phyloP scores from a whole-genome alignment of 2,113 vertebrate species.

The Rhinichthys klamathensis region DNA sequence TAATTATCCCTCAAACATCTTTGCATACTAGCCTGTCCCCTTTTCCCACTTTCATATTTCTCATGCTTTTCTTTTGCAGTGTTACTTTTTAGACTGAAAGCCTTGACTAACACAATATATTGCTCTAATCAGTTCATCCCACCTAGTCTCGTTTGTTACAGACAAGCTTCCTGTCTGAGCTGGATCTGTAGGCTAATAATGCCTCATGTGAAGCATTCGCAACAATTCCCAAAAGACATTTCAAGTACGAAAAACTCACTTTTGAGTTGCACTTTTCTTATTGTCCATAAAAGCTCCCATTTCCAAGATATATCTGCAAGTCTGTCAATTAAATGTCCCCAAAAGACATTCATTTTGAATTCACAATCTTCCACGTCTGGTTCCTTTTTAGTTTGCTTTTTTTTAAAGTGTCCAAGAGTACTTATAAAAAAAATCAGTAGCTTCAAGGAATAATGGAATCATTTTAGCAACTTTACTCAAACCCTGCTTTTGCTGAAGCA shows the following conservation, averaged over 20 bases:
- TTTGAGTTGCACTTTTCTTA: not conserved
- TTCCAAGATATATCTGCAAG: not conserved
- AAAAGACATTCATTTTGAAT: not conserved
- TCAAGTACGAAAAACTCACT: constrained; percentile 1
- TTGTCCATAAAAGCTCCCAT: constrained; percentile 7
- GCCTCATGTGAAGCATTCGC: not conserved
- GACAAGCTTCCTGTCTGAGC: not conserved
- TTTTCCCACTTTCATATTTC: not conserved
- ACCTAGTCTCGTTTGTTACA: constrained; percentile 9
- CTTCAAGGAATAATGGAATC: not conserved
- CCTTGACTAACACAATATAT: not conserved
- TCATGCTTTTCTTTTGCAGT: not conserved
- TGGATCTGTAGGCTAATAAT: not conserved
- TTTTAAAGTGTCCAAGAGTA: constrained; percentile 1
- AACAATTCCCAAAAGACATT: not conserved
- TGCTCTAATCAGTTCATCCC: not conserved
- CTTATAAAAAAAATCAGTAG: constrained; percentile 7
- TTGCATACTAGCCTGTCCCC: constrained; percentile 8
- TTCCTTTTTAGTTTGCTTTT: not conserved
- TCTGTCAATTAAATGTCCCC: not conserved
- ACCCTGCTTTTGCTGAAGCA: not conserved
- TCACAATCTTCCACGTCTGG: not conserved
- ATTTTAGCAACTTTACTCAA: not conserved
- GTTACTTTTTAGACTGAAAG: not conserved
- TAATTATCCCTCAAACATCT: constrained; percentile 44